These are phyloP conservation scores for Aricia agestis DNA, from an alignment of 1,140 invertebrate species.

Conservation along the genomic window DNA sequence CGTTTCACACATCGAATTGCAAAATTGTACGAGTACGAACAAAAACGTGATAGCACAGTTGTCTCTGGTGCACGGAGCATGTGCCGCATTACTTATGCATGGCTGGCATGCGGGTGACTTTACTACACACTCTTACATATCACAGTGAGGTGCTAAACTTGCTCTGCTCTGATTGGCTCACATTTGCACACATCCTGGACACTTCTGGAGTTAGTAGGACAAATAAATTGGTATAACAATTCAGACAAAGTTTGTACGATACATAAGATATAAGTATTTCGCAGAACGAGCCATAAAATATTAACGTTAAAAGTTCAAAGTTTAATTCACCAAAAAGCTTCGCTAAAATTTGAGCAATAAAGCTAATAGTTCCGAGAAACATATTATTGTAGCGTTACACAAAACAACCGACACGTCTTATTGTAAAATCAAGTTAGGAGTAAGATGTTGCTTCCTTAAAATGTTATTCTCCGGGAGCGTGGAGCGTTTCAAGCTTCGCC, in stretches of 20 bases:
- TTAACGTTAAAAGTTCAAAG: neutral
- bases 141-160: slow-evolving; percentile 14
- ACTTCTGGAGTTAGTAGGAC: neutral
- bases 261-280: neutral
- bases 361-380: slow-evolving; percentile 1
- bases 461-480: slow-evolving; percentile 10
- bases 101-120: slow-evolving; percentile 18
- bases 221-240: neutral
- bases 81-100: slow-evolving; percentile 23
- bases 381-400: neutral
- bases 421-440: slow-evolving; percentile 21
- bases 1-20: neutral
- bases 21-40: neutral
- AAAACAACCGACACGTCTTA: slow-evolving; percentile 15
- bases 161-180: slow-evolving; percentile 10
- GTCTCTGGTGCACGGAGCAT: neutral
- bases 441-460: slow-evolving; percentile 20
- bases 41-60: neutral
- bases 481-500: slow-evolving; percentile 16
- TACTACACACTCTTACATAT: slow-evolving; percentile 18
- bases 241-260: neutral
- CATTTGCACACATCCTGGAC: neutral
- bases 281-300: neutral
- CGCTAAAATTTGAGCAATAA: neutral
- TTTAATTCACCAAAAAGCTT: neutral